These are phyloP conservation scores for Phortica variegata DNA, from an alignment of 1,140 invertebrate genomes.

Conservation along the genomic window DNA sequence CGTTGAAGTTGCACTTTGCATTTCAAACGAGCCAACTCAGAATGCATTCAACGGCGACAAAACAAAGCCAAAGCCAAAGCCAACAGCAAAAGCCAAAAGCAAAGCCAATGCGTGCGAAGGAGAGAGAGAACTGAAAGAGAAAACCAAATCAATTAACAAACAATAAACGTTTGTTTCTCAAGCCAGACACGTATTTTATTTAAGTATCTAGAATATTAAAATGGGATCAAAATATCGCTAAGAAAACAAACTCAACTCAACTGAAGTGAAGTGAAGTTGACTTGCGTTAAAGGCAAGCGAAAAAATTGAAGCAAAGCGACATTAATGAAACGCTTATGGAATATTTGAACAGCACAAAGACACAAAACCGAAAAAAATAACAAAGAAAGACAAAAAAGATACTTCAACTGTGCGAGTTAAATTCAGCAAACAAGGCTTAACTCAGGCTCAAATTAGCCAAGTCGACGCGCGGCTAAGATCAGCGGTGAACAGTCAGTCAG, in stretches of 20 bases:
- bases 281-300: conserved; percentile 10
- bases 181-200: conserved; percentile 55
- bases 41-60: no score
- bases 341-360: conserved; percentile 31
- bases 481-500: conserved; percentile 16
- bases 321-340: conserved; percentile 52
- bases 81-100: conserved; percentile 36
- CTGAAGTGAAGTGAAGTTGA: background rate
- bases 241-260: conserved; percentile 1
- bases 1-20: conserved; percentile 48
- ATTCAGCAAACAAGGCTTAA: conserved; percentile 26
- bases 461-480: conserved; percentile 3
- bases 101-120: background rate
- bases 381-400: conserved; percentile 10
- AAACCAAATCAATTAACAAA: conserved; percentile 53
- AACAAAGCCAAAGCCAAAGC: conserved; percentile 17
- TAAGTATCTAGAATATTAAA: conserved; percentile 57
- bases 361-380: conserved; percentile 5
- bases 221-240: conserved; percentile 43
- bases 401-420: conserved; percentile 8
- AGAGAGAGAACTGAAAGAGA: conserved; percentile 7
- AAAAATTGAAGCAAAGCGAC: conserved; percentile 52
- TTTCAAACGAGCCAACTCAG: conserved; percentile 35
- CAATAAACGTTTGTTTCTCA: conserved; percentile 55
- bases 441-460: conserved; percentile 19